A percentile compares a stretch with the other conserved stretches of the same genome.
phyloP scores from a whole-genome alignment of 1,140 invertebrate genomes.

The Cyclargus thomasi region DNA sequence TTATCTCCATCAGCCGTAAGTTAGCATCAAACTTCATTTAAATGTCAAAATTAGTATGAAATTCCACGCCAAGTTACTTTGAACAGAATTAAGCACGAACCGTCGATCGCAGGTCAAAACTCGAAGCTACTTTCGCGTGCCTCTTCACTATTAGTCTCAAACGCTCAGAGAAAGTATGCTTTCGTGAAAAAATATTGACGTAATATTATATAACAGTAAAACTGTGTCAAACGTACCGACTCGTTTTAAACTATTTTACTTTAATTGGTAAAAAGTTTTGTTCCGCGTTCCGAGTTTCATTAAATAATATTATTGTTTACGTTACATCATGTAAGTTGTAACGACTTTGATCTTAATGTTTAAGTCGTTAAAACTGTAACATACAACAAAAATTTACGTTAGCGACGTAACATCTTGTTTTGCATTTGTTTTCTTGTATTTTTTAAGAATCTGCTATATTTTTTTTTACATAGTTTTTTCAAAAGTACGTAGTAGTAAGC shows the following conservation, averaged over 20 bases:
- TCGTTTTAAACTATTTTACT: conserved; percentile 4
- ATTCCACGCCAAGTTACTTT: too few species aligned
- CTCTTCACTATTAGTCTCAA: background rate
- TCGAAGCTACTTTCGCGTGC: background rate
- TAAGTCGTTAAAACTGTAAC: background rate
- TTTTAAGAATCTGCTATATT: too few species aligned
- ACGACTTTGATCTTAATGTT: background rate
- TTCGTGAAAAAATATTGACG: conserved; percentile 6
- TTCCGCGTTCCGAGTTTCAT: background rate
- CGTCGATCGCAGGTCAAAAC: too few species aligned
- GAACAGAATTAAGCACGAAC: too few species aligned
- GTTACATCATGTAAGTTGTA: background rate
- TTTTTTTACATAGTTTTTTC: too few species aligned
- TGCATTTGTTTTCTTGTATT: too few species aligned
- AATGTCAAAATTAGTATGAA: too few species aligned
- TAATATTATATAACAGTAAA: conserved; percentile 14
- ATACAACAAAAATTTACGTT: too few species aligned
- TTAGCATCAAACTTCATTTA: too few species aligned
- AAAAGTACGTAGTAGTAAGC: too few species aligned
- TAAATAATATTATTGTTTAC: background rate
- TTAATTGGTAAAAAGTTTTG: conserved; percentile 12
- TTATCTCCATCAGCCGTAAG: too few species aligned
- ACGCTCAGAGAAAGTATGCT: background rate
- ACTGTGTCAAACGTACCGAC: background rate
- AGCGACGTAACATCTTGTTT: too few species aligned